Base-by-base conservation (phyloP, 2,888 invertebrate species). In the Lasioglossum morio region DNA sequence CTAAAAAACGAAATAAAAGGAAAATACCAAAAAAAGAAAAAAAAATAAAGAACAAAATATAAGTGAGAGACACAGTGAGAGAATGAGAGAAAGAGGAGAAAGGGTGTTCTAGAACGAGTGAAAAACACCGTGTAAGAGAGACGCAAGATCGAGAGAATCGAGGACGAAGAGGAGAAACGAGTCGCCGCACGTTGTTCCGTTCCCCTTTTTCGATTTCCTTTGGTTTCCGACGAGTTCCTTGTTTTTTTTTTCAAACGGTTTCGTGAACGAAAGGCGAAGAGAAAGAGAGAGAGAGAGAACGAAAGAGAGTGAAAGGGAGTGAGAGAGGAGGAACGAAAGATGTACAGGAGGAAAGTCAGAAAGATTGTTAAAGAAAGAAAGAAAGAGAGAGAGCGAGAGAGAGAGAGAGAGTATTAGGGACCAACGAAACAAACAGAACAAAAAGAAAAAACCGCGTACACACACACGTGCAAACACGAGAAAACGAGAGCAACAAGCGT, bases 381-480 rank as follows among this genome's bases (percentile, higher is more conserved):
- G 48, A 48, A 2, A 48, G 5, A 48, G 48, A 5, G 48, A 48
- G 48, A 48, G 8, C 0, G 23, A 53, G 23, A 2, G 23, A 53
- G 48, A 48, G 16, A 23, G 89, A 88, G 91, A 88, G 91, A 93
- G 89, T 89, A 93, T 92, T 89, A 93, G 93, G 93, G 93, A 94
- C 93, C 93, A 94, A 94, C 92, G 84, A 90, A 89, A 82, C 57
- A 82, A 77, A 77, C 70, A 30, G 57, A 88, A 88, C 87, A 69
- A 69, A 37, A 69, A 70, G 10, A 53, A 30, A 30, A 69, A 19
- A 57, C 40, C 53, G 14, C 8, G 34, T 16, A 75, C 34, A 75
- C 40, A 37, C 34, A 69, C 23, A 69, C 66, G 30, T 63, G 30
- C 30, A 63, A 30, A 63, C 30, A 30, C 30, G 30, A 16, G 63